Percentiles rank a stretch among this genome's conserved stretches.
Evolutionary conservation across 2,797 vertebrate genomes (phyloP).

Genomic region (Varecia variegata): DNA sequence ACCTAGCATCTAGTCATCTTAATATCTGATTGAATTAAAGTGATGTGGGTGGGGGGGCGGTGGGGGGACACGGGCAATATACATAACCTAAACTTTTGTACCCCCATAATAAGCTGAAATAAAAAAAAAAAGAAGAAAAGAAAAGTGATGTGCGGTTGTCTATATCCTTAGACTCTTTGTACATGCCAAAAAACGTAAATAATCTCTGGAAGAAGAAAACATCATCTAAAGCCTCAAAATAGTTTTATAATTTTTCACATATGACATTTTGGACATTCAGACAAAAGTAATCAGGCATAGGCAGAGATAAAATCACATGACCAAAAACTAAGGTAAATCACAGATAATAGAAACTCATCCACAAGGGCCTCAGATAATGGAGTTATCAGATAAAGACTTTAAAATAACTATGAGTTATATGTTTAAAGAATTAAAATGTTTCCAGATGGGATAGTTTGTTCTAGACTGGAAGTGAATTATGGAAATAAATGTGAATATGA

Average conservation of each 20-base stretch:
- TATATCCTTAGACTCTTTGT: not conserved
- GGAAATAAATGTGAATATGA: not conserved
- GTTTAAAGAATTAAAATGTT: slow-evolving; percentile 13
- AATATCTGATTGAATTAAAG: not conserved
- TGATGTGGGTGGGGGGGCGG: too few relatives aligned
- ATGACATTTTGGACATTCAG: not conserved
- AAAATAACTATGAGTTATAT: not conserved
- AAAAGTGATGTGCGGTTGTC: not conserved
- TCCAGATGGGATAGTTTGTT: not conserved
- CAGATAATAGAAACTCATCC: not conserved
- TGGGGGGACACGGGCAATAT: too few relatives aligned
- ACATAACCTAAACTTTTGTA: too few relatives aligned
- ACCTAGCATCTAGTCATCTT: not conserved
- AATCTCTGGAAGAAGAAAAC: not conserved
- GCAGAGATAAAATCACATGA: not conserved
- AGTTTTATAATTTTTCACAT: not conserved
- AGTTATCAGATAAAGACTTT: not conserved
- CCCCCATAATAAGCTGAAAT: too few relatives aligned
- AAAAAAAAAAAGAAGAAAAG: too few relatives aligned
- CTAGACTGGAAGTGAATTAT: not conserved
- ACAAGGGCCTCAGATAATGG: not conserved
- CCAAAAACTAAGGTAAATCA: not conserved
- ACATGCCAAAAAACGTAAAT: not conserved
- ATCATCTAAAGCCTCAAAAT: not conserved
- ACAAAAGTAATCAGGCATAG: not conserved